Conservation (phyloP, 2,113 vertebrate genomes). For the Podilymbus podiceps region DNA sequence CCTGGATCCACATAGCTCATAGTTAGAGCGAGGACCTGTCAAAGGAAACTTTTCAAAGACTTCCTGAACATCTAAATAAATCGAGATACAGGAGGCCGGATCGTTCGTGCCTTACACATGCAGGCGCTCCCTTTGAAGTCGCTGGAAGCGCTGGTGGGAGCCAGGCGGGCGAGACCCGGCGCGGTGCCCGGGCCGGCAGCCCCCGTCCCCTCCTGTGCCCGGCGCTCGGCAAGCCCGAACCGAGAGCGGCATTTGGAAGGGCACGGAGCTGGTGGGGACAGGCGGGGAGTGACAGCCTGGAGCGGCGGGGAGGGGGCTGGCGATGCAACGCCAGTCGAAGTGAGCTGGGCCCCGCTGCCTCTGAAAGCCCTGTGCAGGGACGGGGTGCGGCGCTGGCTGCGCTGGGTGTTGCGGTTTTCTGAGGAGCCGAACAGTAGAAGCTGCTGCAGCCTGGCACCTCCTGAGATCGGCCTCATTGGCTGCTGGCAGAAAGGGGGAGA, state of each 20-base stretch:
- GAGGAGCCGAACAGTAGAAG: not conserved
- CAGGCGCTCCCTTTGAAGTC: not conserved
- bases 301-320: not conserved
- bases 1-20: not conserved
- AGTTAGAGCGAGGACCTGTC: not conserved
- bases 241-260: too few species aligned
- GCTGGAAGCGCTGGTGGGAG: not conserved
- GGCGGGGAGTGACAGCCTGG: too few species aligned
- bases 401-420: not conserved
- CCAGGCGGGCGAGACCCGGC: not conserved
- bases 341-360: not conserved
- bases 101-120: not conserved
- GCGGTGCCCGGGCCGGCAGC: not conserved
- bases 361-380: rapidly evolving
- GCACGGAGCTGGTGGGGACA: not conserved
- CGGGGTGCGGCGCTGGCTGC: rapidly evolving
- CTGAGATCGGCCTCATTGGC: not conserved
- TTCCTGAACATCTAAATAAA: slow-evolving; percentile 35
- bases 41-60: not conserved
- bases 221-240: too few species aligned
- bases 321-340: rapidly evolving
- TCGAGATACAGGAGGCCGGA: not conserved
- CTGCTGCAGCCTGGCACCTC: not conserved
- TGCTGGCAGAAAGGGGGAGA: not conserved
- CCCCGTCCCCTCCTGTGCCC: too few species aligned